Base-by-base conservation (phyloP, 2,113 vertebrate genomes). In the Dolichallabes microphthalmus region DNA sequence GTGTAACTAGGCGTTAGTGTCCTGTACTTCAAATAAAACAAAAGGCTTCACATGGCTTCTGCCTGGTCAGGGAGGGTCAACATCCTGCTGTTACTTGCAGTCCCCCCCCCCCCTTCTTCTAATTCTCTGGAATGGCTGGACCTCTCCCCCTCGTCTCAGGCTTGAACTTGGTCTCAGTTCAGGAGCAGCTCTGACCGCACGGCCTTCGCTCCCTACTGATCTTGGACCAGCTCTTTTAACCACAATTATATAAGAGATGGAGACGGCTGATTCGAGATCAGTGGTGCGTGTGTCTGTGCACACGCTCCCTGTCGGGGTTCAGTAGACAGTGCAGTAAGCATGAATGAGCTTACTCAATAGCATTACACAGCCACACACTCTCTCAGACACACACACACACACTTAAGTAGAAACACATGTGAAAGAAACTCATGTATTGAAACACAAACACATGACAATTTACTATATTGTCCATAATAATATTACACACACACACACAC, bases 341-440 rank as follows among this genome's bases (percentile, higher is more conserved):
- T 9, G 52, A 15, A 14, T 77, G 52, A 77, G 52, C 74, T 77
- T 77, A 77, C n/a, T 77, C 50, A 77, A 77, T 19, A 77, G 30
- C 14, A 77, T 77, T 55, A 77, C 45, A 52, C 3, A 8, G 55
- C 45, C 30, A 58, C 35, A 79, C 3, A 82, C 4, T 13, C 25
- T 32, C 35, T 35, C 53, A 78, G 35, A 76, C 35, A 35, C 73
- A 78, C 74, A 63, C 84, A 73, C 25, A 12, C n/a, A 4, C 14
- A 66, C 14, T 68, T 68, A 20, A 71, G 68, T 11, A 71, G 17
- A 71, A 35, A 45, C 19, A 74, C 32, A 84, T 4, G 64, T 4
- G 64, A 9, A 52, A 60, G 19, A 66, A n/a, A 74, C 57, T 63
- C 45, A 13, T 60, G 68, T 27, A 63, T 22, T 45, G 4, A 27